A percentile compares a stretch with the other conserved stretches of the same genome.
Evolutionary conservation across 2,797 vertebrate genomes (phyloP).

Genomic region (Natrix natrix): DNA sequence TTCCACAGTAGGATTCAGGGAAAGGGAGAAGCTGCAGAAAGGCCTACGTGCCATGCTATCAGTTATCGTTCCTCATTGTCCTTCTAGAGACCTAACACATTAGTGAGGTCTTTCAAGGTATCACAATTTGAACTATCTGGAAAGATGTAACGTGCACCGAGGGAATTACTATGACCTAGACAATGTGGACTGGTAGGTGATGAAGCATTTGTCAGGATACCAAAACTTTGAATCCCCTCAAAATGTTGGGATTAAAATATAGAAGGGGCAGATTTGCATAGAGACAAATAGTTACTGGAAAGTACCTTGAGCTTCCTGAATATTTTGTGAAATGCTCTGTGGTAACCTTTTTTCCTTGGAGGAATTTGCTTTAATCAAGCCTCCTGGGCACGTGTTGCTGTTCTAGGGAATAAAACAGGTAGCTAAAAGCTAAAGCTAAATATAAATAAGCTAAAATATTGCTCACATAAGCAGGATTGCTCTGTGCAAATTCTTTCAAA

Average conservation of each 20-base stretch:
- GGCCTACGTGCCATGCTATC: background rate
- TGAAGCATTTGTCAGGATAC: background rate
- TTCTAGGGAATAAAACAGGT: slow-evolving; percentile 39
- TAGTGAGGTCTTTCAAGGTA: background rate
- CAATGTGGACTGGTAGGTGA: background rate
- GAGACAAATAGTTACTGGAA: slow-evolving; percentile 2
- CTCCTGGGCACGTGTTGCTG: slow-evolving; percentile 53
- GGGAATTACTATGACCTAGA: background rate
- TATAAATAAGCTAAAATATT: slow-evolving; percentile 3
- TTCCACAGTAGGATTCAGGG: background rate
- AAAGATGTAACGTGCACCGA: background rate
- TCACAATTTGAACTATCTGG: background rate
- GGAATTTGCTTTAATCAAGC: slow-evolving; percentile 60
- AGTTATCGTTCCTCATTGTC: background rate
- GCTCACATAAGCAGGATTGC: background rate
- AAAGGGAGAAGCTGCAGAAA: background rate
- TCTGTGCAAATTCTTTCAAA: background rate
- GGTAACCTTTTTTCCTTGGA: slow-evolving; percentile 7
- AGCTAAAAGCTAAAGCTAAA: background rate
- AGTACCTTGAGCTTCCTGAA: slow-evolving; percentile 36
- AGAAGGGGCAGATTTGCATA: background rate
- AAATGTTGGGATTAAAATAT: background rate
- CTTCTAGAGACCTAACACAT: background rate
- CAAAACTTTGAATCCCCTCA: background rate
- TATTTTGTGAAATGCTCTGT: slow-evolving; percentile 6